Percentiles rank a stretch among this genome's conserved stretches.
Conservation (phyloP, 2,797 vertebrate genomes). For the Gobio occitaniae region DNA sequence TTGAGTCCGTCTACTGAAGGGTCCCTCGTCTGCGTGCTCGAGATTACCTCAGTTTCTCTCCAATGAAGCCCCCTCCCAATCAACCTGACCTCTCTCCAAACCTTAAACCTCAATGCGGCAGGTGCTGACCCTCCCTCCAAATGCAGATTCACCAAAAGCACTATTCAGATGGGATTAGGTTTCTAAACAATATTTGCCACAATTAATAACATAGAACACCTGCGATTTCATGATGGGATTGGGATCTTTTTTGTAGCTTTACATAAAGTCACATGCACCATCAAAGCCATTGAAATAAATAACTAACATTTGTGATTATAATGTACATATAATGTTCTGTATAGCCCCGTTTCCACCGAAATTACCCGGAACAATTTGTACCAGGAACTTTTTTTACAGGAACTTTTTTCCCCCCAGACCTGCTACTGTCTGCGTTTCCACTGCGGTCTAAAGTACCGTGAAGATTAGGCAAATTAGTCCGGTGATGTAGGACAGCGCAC, state of each 20-base stretch:
- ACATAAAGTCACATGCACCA: slow-evolving; percentile 12
- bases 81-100: slow-evolving; percentile 40
- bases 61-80: not conserved
- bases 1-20: slow-evolving; percentile 31
- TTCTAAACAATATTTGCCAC: slow-evolving; percentile 1
- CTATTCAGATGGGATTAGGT: not conserved
- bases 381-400: no score
- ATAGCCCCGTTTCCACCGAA: no score
- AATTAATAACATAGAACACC: not conserved
- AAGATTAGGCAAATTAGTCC: no score
- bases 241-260: not conserved
- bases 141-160: not conserved
- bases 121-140: slow-evolving; percentile 27
- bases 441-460: no score
- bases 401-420: no score
- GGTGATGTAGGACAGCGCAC: no score
- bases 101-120: slow-evolving; percentile 33
- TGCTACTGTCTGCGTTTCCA: no score
- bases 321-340: not conserved
- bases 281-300: not conserved
- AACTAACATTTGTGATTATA: not conserved
- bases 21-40: slow-evolving; percentile 2
- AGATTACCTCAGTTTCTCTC: slow-evolving; percentile 14
- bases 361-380: no score
- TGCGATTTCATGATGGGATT: not conserved